A percentile compares a stretch with the other conserved stretches of the same genome.
Conservation (phyloP, 2,888 invertebrate genomes). For the Erebia palarica region DNA sequence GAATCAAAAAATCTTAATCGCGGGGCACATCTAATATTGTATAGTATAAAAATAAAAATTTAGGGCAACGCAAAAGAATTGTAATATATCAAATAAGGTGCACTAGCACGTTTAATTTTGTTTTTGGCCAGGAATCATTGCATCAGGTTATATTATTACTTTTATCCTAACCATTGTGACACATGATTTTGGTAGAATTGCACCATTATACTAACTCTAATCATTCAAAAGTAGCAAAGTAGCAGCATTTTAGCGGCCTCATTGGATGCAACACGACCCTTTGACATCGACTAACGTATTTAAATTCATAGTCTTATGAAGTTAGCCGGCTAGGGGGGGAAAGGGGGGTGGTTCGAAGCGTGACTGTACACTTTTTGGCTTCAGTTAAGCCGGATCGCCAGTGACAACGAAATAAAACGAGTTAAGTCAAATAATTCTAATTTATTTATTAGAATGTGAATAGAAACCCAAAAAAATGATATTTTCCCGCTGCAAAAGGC, state of each 20-base stretch:
- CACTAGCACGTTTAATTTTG: no score
- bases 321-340: slow-evolving; percentile 61
- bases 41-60: no score
- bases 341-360: slow-evolving; percentile 58
- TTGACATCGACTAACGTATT: slow-evolving; percentile 81
- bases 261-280: slow-evolving; percentile 71
- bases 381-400: slow-evolving; percentile 79
- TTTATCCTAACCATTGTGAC: no score
- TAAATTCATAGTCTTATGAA: slow-evolving; percentile 83
- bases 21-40: no score
- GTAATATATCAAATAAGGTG: no score
- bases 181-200: no score
- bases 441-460: not conserved
- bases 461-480: not conserved
- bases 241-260: slow-evolving; percentile 55
- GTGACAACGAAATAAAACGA: slow-evolving; percentile 46
- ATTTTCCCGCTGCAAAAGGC: no score
- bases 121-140: no score
- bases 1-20: no score
- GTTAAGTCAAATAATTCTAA: slow-evolving; percentile 32
- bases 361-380: slow-evolving; percentile 82
- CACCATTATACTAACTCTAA: not conserved
- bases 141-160: no score
- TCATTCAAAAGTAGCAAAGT: slow-evolving; percentile 42
- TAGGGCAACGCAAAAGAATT: no score